Percentiles rank a stretch among this genome's conserved stretches.
Conservation (phyloP, 2,797 vertebrate genomes). For the Rhynchonycteris naso region DNA sequence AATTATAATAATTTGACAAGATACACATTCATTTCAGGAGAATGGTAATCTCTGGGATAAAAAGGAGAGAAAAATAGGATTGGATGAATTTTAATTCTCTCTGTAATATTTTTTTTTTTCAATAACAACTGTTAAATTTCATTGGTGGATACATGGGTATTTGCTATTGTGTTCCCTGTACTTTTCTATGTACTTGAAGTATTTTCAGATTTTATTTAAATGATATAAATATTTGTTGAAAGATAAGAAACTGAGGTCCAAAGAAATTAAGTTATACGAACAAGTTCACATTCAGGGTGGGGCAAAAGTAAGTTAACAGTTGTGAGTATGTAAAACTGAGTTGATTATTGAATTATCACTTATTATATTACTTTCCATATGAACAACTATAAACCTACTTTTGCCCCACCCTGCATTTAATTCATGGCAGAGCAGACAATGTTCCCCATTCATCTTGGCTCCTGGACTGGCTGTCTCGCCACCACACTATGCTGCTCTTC, state of each 20-base stretch:
- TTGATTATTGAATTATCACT: too few relatives aligned
- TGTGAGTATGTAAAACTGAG: too few relatives aligned
- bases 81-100: background rate
- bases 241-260: background rate
- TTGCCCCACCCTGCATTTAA: background rate
- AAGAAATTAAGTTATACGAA: background rate
- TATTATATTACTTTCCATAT: too few relatives aligned
- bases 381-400: too few relatives aligned
- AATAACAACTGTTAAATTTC: background rate
- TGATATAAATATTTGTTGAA: slow-evolving; percentile 20
- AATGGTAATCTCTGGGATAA: background rate
- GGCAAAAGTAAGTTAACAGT: too few relatives aligned
- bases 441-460: background rate
- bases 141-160: background rate
- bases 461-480: background rate
- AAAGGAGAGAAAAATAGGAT: background rate
- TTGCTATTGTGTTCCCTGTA: background rate
- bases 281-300: background rate
- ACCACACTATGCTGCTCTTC: background rate
- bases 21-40: background rate
- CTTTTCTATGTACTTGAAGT: background rate
- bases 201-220: background rate
- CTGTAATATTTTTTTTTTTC: background rate
- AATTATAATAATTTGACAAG: slow-evolving; percentile 17
- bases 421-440: background rate